Conservation (phyloP, 1,140 invertebrate species). For the Philotrypesis tridentata region DNA sequence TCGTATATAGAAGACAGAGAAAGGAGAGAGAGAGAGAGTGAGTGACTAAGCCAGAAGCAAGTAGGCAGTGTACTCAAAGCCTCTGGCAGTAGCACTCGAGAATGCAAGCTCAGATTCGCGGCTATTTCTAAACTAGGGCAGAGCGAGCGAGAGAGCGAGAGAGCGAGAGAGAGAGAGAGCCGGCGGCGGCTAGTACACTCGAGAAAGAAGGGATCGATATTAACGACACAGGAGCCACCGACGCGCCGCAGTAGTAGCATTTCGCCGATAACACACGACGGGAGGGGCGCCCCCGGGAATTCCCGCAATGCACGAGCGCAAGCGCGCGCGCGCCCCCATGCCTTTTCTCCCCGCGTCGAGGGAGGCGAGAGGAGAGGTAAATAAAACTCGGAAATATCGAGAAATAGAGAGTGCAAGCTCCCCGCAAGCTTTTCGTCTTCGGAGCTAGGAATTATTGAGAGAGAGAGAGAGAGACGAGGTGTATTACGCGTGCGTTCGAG, state of each 20-base stretch:
- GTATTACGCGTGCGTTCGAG: neutral
- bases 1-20: too few relatives aligned
- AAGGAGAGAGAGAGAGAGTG: neutral
- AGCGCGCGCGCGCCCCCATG: too few relatives aligned
- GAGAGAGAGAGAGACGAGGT: too few relatives aligned
- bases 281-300: neutral
- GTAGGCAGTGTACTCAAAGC: neutral
- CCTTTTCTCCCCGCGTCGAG: too few relatives aligned
- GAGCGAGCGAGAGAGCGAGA: neutral
- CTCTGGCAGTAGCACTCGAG: neutral
- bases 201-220: conserved; percentile 46
- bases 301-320: neutral
- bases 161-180: neutral
- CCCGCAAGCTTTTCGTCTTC: too few relatives aligned
- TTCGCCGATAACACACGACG: neutral
- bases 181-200: neutral
- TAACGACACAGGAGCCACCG: conserved; percentile 33
- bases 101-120: conserved; percentile 43
- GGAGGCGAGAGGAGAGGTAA: neutral
- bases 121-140: conserved; percentile 50
- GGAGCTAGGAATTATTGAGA: too few relatives aligned
- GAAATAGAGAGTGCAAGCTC: neutral
- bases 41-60: neutral
- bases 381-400: too few relatives aligned
- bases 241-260: neutral